Evolutionary conservation across 2,113 vertebrate genomes (phyloP).

Genomic region (Athene cunicularia): DNA sequence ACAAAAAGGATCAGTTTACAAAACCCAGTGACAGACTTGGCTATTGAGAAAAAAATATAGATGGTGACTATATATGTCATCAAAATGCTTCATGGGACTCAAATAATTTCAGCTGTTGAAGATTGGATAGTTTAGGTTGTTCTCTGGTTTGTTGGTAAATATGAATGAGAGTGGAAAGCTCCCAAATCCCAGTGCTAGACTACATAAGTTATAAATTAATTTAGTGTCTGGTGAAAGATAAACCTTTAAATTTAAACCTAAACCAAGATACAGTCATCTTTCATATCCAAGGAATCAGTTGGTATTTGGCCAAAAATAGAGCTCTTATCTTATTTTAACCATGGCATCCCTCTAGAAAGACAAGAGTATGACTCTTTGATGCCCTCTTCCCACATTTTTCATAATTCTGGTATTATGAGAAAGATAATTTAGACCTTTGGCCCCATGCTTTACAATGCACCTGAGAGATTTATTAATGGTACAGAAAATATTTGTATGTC

Average conservation of each 20-base stretch:
- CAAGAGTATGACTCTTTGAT: background rate
- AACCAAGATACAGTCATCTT: background rate
- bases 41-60: background rate
- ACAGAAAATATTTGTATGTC: constrained; percentile 10
- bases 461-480: background rate
- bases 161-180: background rate
- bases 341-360: background rate
- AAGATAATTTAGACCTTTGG: background rate
- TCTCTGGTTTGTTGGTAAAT: background rate
- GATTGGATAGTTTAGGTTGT: background rate
- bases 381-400: background rate
- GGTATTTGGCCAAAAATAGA: background rate
- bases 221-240: background rate
- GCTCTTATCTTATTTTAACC: background rate
- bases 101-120: background rate
- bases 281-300: background rate
- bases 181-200: background rate
- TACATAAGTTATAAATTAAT: background rate
- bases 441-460: background rate
- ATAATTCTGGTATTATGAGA: background rate
- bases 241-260: background rate
- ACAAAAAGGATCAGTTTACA: background rate
- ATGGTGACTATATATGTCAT: background rate
- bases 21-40: background rate
- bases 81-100: background rate